phyloP scores from a whole-genome alignment of 2,113 vertebrate genomes.

The Lethenteron camtschaticum region DNA sequence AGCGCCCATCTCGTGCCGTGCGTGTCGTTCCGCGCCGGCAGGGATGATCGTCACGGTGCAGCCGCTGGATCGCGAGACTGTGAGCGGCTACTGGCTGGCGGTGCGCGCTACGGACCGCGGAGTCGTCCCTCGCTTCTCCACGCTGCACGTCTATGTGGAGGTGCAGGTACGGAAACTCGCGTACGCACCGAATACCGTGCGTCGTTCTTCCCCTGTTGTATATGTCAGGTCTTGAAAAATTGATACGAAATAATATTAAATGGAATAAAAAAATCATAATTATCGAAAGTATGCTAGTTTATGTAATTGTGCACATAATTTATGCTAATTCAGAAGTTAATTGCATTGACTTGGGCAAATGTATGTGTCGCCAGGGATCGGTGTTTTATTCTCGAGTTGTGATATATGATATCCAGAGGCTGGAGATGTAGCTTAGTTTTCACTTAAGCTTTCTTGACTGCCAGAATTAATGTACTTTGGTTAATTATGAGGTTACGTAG shows the following conservation, averaged over 20 bases:
- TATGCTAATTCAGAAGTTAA: too few species aligned
- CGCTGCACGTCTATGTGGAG: constrained; percentile 72
- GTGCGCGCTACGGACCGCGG: constrained; percentile 77
- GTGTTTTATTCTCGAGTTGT: too few species aligned
- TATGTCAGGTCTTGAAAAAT: too few species aligned
- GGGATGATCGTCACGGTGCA: constrained; percentile 76
- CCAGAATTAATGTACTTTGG: too few species aligned
- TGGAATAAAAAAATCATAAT: constrained; percentile 78
- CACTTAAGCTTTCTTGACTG: too few species aligned
- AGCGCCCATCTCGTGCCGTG: too few species aligned
- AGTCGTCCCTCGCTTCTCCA: constrained; percentile 59
- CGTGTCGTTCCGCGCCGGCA: constrained; percentile 17
- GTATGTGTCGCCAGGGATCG: too few species aligned
- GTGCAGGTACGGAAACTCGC: constrained; percentile 83
- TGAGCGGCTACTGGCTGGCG: constrained; percentile 71
- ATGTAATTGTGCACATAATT: constrained; percentile 54
- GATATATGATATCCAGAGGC: too few species aligned
- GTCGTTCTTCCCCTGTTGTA: constrained; percentile 34
- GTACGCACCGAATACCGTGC: constrained; percentile 68
- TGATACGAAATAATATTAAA: too few species aligned
- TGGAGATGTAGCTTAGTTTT: too few species aligned
- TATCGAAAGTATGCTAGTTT: constrained; percentile 73
- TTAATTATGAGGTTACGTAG: too few species aligned
- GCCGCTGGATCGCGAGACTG: constrained; percentile 66
- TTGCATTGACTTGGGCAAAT: too few species aligned